A percentile compares a stretch with the other conserved stretches of the same genome.
Evolutionary conservation across 2,888 invertebrate genomes (phyloP).

Genomic region (Seira ritae): DNA sequence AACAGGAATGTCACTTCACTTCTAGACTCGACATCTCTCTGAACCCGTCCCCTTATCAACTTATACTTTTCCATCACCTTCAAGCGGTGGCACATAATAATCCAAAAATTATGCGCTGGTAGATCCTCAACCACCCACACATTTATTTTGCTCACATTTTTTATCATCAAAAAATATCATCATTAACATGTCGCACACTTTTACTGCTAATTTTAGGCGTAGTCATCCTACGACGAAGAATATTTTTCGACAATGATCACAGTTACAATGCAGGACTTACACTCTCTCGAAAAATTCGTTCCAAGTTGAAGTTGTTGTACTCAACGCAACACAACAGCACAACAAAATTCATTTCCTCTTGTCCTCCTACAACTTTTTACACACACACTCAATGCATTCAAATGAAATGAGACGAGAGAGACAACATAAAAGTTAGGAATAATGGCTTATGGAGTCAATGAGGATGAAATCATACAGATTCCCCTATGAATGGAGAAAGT

Average conservation of each 20-base stretch:
- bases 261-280: not conserved
- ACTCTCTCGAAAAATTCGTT: not conserved
- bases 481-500: not conserved
- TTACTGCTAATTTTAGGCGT: not conserved
- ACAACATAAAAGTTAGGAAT: not conserved
- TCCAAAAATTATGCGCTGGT: not conserved
- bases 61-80: not conserved
- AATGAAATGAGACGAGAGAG: not conserved
- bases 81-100: not conserved
- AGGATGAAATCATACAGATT: not conserved
- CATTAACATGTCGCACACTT: not conserved
- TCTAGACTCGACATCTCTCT: no score
- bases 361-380: not conserved
- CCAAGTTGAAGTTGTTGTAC: not conserved
- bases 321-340: no score
- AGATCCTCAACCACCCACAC: not conserved
- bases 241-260: not conserved
- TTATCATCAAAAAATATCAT: not conserved
- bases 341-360: no score
- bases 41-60: not conserved
- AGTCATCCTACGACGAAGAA: not conserved
- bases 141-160: not conserved
- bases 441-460: not conserved
- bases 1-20: not conserved
- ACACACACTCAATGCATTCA: not conserved